Conservation (phyloP, 1,140 invertebrate genomes). For the Aphelenchoides fujianensis region DNA sequence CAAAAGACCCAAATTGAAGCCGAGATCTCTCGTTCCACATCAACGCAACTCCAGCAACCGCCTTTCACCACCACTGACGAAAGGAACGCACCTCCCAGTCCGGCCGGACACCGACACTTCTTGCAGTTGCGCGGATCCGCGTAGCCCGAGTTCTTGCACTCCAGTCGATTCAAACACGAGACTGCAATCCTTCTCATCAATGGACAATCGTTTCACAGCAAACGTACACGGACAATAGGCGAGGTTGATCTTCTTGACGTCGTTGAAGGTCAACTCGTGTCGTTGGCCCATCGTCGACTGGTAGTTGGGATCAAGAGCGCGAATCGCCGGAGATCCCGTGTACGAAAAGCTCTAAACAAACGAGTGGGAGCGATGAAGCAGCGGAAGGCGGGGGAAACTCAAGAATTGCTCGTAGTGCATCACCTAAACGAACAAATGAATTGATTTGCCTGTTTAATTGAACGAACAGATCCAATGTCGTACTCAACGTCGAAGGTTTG, state of each 20-base stretch:
- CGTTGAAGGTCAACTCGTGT: constrained; percentile 34
- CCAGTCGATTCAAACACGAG: constrained; percentile 17
- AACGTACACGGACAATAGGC: constrained; percentile 35
- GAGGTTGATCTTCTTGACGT: constrained; percentile 41
- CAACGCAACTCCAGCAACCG: too few species aligned
- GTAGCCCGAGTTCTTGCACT: constrained; percentile 34
- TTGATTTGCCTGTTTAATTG: neutral
- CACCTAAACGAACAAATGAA: neutral
- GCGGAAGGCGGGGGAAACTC: neutral
- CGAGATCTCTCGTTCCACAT: too few species aligned
- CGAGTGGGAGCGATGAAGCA: neutral
- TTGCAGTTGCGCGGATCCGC: constrained; percentile 38
- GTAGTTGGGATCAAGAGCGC: constrained; percentile 29
- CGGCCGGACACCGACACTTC: constrained; percentile 32
- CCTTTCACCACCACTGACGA: too few species aligned
- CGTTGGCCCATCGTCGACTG: constrained; percentile 42
- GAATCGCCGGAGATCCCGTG: constrained; percentile 3
- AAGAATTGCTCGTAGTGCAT: constrained; percentile 21
- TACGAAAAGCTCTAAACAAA: constrained; percentile 19
- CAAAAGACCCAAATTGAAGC: too few species aligned
- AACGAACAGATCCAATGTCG: constrained; percentile 25
- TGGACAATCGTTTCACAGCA: neutral
- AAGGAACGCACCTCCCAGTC: constrained; percentile 27
- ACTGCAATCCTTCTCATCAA: constrained; percentile 7
- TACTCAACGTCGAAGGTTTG: constrained; percentile 27